Evolutionary conservation across 2,888 invertebrate species (phyloP).

Genomic region (Luffia ferchaultella): DNA sequence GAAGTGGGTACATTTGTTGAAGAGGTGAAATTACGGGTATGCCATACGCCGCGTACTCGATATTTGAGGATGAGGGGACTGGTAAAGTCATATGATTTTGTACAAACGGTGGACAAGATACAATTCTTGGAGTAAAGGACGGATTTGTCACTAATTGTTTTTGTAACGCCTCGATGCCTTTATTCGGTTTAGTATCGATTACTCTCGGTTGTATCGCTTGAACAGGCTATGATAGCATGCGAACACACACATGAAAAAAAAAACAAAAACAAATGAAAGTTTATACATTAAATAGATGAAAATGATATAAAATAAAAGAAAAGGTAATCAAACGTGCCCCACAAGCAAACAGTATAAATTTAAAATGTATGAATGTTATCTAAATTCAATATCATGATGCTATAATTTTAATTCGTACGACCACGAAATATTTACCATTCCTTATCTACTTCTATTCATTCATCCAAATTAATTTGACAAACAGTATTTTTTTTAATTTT

Average conservation of each 20-base stretch:
- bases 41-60: constrained; percentile 35
- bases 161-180: constrained; percentile 47
- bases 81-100: constrained; percentile 41
- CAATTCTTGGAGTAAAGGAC: constrained; percentile 52
- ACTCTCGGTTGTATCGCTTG: constrained; percentile 64
- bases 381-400: no score
- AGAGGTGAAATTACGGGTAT: constrained; percentile 50
- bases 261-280: constrained; percentile 39
- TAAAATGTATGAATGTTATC: no score
- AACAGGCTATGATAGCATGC: constrained; percentile 62
- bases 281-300: constrained; percentile 24
- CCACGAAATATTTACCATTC: no score
- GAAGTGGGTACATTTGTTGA: constrained; percentile 53
- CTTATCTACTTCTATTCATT: no score
- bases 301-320: constrained; percentile 22
- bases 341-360: no score
- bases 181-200: constrained; percentile 43
- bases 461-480: no score
- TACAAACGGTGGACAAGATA: constrained; percentile 49
- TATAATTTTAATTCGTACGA: no score
- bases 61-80: constrained; percentile 25
- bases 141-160: constrained; percentile 58
- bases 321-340: no score
- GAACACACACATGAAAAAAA: constrained; percentile 52
- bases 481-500: no score